Evolutionary conservation across 2,888 invertebrate genomes (phyloP).

Genomic region (Cremastinae sp.): DNA sequence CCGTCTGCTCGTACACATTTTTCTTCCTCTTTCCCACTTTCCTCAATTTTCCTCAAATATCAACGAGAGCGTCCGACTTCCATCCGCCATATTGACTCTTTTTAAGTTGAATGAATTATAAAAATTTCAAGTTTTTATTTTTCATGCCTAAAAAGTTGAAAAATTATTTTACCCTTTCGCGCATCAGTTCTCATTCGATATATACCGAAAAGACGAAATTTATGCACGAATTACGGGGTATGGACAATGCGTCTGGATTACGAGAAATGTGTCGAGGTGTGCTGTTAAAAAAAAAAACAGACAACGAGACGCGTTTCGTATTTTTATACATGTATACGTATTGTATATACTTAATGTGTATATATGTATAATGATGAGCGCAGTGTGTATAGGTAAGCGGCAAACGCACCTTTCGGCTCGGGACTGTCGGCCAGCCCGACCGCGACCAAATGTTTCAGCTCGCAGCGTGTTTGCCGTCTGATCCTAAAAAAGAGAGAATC

Average conservation of each 20-base stretch:
- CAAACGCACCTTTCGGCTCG: slow-evolving; percentile 47
- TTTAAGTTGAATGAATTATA: no score
- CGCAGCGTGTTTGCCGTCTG: slow-evolving; percentile 35
- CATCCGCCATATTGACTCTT: no score
- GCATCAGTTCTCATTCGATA: background rate
- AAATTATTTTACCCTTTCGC: no score
- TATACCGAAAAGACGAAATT: slow-evolving; percentile 14
- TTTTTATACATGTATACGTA: slow-evolving; percentile 4
- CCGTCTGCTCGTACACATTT: slow-evolving; percentile 56
- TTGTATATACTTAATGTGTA: background rate
- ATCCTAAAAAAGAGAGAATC: slow-evolving; percentile 28
- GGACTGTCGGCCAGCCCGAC: slow-evolving; percentile 45
- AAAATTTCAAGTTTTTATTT: no score
- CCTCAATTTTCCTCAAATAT: slow-evolving; percentile 14
- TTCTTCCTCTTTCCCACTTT: slow-evolving; percentile 25
- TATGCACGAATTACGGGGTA: slow-evolving; percentile 7
- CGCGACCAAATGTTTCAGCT: slow-evolving; percentile 55
- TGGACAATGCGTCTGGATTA: slow-evolving; percentile 37
- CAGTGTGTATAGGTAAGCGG: background rate
- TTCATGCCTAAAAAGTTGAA: background rate
- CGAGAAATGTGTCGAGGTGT: slow-evolving; percentile 41
- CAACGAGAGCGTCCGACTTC: no score
- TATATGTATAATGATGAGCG: slow-evolving; percentile 7
- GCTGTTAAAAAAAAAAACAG: slow-evolving; percentile 38
- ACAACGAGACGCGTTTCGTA: slow-evolving; percentile 40